Percentiles rank a stretch among this genome's conserved stretches.
Evolutionary conservation across 2,797 vertebrate genomes (phyloP).

Genomic region (Neopelma chrysocephalum): DNA sequence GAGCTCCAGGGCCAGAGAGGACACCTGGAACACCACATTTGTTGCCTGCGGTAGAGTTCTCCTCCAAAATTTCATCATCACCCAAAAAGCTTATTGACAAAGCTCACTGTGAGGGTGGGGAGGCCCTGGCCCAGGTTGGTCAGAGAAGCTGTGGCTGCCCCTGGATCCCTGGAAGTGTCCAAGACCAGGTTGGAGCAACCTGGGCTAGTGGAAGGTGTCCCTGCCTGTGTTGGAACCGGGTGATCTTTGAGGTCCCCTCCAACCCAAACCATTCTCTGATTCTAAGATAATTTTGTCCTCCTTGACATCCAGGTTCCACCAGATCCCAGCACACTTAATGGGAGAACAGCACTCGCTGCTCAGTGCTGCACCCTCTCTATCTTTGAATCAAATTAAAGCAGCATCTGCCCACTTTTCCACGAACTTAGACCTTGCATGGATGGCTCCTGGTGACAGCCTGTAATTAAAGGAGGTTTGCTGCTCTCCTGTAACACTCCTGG

Average conservation of each 20-base stretch:
- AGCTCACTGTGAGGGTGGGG: not conserved
- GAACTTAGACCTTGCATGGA: not conserved
- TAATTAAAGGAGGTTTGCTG: not conserved
- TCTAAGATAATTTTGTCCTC: not conserved
- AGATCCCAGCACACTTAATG: not conserved
- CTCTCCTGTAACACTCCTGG: not conserved
- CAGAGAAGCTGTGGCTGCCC: not conserved
- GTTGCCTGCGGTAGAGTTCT: not conserved
- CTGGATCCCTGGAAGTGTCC: not conserved
- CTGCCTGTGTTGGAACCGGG: not conserved
- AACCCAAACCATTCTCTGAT: not conserved
- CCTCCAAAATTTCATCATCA: not conserved
- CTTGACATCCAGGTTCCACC: not conserved
- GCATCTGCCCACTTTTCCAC: not conserved
- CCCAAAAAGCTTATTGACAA: not conserved
- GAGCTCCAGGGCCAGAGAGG: not conserved
- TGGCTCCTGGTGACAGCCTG: not conserved
- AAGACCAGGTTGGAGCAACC: accelerated
- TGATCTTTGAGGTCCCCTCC: not conserved
- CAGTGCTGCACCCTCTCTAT: not conserved
- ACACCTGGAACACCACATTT: not conserved
- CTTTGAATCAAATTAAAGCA: not conserved
- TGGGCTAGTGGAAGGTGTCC: not conserved
- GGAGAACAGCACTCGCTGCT: not conserved
- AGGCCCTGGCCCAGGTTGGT: not conserved